These are phyloP conservation scores for Hypotaenidia okinawae DNA, from an alignment of 2,797 vertebrate genomes.

Conservation along the genomic window DNA sequence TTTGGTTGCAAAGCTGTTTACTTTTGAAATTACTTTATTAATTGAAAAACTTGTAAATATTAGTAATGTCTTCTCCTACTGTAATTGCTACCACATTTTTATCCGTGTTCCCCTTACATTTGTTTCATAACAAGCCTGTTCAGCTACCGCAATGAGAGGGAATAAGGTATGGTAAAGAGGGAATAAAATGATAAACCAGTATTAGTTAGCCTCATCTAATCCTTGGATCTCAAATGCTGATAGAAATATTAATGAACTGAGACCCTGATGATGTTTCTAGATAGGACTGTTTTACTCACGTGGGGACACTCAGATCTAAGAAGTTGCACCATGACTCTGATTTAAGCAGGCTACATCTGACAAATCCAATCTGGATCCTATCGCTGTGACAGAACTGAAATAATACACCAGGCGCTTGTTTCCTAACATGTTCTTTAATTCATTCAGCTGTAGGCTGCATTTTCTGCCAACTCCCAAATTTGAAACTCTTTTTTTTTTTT, in stretches of 20 bases:
- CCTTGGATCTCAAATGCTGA: constrained; percentile 1
- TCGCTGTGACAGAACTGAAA: background rate
- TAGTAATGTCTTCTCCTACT: constrained; percentile 53
- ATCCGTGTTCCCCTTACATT: constrained; percentile 7
- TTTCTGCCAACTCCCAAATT: background rate
- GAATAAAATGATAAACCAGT: constrained; percentile 7
- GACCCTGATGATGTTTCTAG: background rate
- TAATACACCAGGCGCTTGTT: background rate
- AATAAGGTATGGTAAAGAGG: background rate
- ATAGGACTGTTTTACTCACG: background rate
- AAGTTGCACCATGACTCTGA: background rate
- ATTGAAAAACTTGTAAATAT: constrained; percentile 68
- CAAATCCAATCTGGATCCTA: background rate
- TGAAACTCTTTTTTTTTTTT: background rate
- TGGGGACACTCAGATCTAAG: background rate
- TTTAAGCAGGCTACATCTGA: constrained; percentile 14
- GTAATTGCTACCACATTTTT: constrained; percentile 63
- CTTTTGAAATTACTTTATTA: constrained; percentile 68
- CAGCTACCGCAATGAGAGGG: background rate
- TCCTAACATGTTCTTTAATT: constrained; percentile 16
- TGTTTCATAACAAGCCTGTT: constrained; percentile 36
- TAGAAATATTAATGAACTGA: constrained; percentile 41
- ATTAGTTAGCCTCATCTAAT: background rate
- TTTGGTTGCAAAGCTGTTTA: constrained; percentile 65
- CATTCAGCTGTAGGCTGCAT: background rate